These are phyloP conservation scores for Alentia gelatinosa DNA, from an alignment of 2,888 invertebrate species.

Conservation along the genomic window DNA sequence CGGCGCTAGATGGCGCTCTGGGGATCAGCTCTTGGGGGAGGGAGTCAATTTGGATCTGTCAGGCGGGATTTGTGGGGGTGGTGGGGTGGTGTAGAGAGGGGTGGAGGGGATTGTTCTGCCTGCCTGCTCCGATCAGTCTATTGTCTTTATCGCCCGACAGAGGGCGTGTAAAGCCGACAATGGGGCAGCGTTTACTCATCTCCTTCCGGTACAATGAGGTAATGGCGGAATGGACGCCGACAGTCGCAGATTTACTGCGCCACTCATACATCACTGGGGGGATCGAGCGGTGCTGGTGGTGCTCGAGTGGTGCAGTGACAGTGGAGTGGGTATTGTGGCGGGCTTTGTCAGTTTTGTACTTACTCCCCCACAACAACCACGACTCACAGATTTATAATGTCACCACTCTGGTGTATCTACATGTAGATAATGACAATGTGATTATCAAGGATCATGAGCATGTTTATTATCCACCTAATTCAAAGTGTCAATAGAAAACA, in stretches of 20 bases:
- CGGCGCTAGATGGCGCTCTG: background rate
- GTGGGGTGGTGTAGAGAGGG: background rate
- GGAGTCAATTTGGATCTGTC: background rate
- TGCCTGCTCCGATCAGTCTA: background rate
- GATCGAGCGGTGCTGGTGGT: background rate
- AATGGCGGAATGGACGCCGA: background rate
- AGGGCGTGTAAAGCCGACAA: background rate
- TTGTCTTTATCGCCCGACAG: background rate
- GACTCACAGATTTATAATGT: no score
- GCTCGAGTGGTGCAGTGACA: background rate
- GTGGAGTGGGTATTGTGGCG: background rate
- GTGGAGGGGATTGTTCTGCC: constrained; percentile 14
- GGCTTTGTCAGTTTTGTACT: no score
- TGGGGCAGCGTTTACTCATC: background rate
- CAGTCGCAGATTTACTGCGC: background rate
- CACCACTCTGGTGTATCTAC: no score
- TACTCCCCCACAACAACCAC: no score
- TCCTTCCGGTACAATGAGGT: background rate
- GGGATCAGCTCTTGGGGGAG: background rate
- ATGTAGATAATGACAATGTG: no score
- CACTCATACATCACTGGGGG: background rate
- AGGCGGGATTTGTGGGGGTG: background rate
- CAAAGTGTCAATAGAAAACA: no score
- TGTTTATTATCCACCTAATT: no score
- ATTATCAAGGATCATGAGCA: no score